These are phyloP conservation scores for Acrossocheilus fasciatus DNA, from an alignment of 2,797 vertebrate species.

Conservation along the genomic window DNA sequence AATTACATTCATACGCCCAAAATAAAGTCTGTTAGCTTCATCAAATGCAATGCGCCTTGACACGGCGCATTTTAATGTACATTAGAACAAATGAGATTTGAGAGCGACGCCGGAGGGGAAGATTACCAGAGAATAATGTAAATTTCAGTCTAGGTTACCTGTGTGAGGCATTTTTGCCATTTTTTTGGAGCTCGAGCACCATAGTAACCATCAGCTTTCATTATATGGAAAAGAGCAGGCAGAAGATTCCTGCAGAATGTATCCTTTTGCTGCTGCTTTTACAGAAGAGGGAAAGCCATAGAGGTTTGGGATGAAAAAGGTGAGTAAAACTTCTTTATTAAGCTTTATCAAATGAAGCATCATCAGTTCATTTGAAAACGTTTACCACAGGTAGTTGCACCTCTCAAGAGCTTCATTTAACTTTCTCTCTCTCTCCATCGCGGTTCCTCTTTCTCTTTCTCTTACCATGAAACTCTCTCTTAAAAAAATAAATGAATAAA, in stretches of 20 bases:
- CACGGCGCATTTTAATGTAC: neutral
- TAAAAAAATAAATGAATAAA: neutral
- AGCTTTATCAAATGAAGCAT: neutral
- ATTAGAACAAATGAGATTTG: conserved; percentile 3
- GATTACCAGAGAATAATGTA: neutral
- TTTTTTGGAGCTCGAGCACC: neutral
- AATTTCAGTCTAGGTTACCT: neutral
- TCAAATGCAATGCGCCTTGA: neutral
- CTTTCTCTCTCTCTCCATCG: neutral
- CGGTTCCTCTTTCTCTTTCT: neutral
- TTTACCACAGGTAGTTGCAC: neutral
- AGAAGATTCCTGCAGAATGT: neutral
- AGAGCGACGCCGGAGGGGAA: neutral
- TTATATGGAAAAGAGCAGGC: neutral
- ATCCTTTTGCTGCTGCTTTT: neutral
- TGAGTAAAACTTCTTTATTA: neutral
- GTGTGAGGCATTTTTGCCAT: neutral
- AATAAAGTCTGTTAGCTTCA: no score
- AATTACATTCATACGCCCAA: neutral
- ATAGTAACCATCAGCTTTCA: neutral
- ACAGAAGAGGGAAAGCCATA: neutral
- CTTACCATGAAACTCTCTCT: conserved; percentile 12
- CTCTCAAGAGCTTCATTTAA: conserved; percentile 13
- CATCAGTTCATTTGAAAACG: neutral
- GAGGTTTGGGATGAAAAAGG: neutral